Conservation (phyloP, 2,888 invertebrate species). For the Folsomia manolachei region DNA sequence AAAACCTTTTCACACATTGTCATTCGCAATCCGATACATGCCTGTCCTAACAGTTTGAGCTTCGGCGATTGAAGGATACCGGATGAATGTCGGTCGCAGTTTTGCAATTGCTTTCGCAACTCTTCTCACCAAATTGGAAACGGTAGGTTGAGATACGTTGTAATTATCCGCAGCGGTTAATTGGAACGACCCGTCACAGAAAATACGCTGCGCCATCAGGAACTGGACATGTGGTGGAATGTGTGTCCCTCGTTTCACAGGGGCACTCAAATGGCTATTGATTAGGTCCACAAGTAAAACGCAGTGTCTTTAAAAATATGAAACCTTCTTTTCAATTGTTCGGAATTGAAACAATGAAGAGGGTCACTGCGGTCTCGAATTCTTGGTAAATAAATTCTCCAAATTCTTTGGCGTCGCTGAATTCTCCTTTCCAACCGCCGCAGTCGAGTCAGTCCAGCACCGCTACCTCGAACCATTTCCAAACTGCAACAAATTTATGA, state of each 20-base stretch:
- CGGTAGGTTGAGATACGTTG: conserved; percentile 19
- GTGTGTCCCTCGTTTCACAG: conserved; percentile 9
- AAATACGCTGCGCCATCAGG: conserved; percentile 16
- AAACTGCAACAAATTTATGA: not conserved
- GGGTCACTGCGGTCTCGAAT: not conserved
- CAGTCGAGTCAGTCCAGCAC: not conserved
- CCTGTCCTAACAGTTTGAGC: not conserved
- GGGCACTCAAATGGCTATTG: not conserved
- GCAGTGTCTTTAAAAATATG: conserved; percentile 13
- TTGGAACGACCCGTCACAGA: conserved; percentile 29
- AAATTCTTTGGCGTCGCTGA: not conserved
- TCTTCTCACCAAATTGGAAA: conserved; percentile 22
- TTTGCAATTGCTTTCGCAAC: conserved; percentile 24
- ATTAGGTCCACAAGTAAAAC: conserved; percentile 10
- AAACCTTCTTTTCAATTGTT: not conserved
- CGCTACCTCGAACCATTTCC: not conserved
- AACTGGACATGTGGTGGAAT: conserved; percentile 23
- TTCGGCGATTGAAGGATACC: conserved; percentile 20
- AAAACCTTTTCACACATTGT: not conserved
- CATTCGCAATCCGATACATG: conserved; percentile 20
- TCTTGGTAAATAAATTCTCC: not conserved
- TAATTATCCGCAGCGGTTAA: conserved; percentile 13
- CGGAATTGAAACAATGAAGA: not conserved
- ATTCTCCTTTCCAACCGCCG: not conserved
- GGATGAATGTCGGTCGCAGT: conserved; percentile 6